Evolutionary conservation across 2,113 vertebrate species (phyloP).

Genomic region (Caracal caracal): DNA sequence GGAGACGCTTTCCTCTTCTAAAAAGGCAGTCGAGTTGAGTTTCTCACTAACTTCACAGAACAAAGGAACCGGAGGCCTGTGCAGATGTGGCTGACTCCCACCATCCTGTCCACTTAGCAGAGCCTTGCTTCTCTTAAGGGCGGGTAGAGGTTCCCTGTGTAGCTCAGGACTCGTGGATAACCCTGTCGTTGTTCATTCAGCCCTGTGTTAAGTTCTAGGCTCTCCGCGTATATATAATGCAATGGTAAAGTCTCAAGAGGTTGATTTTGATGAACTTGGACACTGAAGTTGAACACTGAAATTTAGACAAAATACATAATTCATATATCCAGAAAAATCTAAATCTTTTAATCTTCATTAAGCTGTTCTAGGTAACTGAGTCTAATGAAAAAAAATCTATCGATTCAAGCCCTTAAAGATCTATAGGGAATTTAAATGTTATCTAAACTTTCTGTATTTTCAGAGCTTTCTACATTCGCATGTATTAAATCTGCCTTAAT

Average conservation of each 20-base stretch:
- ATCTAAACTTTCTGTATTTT: not conserved
- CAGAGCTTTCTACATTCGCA: not conserved
- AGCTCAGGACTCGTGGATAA: not conserved
- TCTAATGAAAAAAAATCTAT: constrained; percentile 49
- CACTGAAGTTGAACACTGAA: not conserved
- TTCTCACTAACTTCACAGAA: not conserved
- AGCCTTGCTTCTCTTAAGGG: not conserved
- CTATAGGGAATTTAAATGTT: constrained; percentile 9
- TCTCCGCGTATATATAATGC: not conserved
- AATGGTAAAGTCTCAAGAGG: constrained; percentile 26
- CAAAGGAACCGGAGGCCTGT: not conserved
- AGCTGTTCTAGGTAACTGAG: not conserved
- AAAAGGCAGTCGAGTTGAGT: not conserved
- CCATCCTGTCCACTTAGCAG: not conserved
- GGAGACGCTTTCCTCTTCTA: not conserved
- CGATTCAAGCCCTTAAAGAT: not conserved
- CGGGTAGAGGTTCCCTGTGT: not conserved
- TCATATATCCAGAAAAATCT: constrained; percentile 7
- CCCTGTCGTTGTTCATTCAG: not conserved
- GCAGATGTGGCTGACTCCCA: not conserved
- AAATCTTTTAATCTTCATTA: constrained; percentile 36
- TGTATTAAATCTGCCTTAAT: constrained; percentile 41
- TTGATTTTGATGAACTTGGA: constrained; percentile 44
- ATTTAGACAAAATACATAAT: not conserved
- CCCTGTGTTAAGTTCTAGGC: not conserved